Evolutionary conservation across 2,797 vertebrate species (phyloP).

Genomic region (Microcaecilia unicolor): DNA sequence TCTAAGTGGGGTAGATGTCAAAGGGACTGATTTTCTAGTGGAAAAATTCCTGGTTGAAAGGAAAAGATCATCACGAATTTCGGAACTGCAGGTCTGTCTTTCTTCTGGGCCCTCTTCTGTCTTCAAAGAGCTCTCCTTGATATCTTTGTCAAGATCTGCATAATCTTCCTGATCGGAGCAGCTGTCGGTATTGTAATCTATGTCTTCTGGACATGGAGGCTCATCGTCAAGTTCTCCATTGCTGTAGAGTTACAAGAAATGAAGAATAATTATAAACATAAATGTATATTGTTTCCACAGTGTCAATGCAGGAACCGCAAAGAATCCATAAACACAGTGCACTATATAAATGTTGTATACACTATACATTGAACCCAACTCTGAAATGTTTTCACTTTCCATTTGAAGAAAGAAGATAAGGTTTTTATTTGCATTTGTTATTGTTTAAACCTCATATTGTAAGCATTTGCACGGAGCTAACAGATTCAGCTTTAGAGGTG

Average conservation of each 20-base stretch:
- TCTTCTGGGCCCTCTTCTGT: conserved; percentile 15
- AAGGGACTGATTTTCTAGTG: neutral
- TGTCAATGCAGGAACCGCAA: too few species aligned
- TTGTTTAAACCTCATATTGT: too few species aligned
- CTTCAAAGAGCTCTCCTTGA: conserved; percentile 25
- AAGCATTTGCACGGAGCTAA: too few species aligned
- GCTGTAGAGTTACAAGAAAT: conserved; percentile 19
- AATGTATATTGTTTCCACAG: too few species aligned
- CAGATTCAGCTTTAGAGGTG: too few species aligned
- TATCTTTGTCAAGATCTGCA: conserved; percentile 40
- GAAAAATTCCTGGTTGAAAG: conserved; percentile 6
- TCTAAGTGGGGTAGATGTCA: neutral
- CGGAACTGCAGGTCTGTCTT: neutral
- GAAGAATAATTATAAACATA: neutral
- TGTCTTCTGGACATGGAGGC: conserved; percentile 71
- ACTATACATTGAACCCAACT: too few species aligned
- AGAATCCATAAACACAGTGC: too few species aligned
- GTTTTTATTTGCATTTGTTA: too few species aligned
- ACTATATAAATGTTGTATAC: too few species aligned
- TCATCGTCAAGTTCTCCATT: conserved; percentile 72
- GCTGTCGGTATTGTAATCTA: conserved; percentile 61
- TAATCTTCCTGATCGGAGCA: conserved; percentile 34
- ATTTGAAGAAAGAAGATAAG: too few species aligned
- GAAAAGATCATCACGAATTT: neutral
- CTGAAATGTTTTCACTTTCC: too few species aligned